These are phyloP conservation scores for Diadophis punctatus DNA, from an alignment of 2,113 vertebrate species.

Conservation along the genomic window DNA sequence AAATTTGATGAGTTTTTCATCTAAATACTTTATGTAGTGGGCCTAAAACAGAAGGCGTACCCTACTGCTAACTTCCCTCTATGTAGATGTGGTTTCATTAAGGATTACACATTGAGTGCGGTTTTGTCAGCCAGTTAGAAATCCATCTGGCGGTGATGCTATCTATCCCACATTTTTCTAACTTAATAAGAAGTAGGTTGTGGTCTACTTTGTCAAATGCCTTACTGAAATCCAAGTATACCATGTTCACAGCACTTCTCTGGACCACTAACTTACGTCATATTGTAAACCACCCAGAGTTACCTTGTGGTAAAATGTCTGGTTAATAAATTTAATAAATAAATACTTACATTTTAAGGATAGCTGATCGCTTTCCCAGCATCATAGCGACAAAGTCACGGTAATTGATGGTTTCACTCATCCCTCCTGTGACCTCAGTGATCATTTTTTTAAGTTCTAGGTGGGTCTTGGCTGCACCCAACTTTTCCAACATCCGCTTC, in stretches of 20 bases:
- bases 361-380: slow-evolving; percentile 79
- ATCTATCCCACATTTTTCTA: not conserved
- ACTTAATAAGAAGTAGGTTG: not conserved
- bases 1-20: too few species aligned
- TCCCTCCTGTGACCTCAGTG: slow-evolving; percentile 67
- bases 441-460: slow-evolving; percentile 84
- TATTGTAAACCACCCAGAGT: not conserved
- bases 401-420: slow-evolving; percentile 74
- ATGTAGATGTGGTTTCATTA: not conserved
- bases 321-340: not conserved
- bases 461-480: slow-evolving; percentile 80
- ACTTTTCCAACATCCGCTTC: slow-evolving; percentile 82
- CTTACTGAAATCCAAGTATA: not conserved
- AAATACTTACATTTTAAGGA: slow-evolving; percentile 75
- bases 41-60: too few species aligned
- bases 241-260: not conserved
- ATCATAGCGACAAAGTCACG: slow-evolving; percentile 80
- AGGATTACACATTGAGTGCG: not conserved
- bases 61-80: too few species aligned
- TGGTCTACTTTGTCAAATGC: not conserved
- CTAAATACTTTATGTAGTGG: too few species aligned
- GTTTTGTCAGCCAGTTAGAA: not conserved
- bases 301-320: not conserved
- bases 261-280: not conserved
- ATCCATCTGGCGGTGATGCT: not conserved